These are phyloP conservation scores for Meteorus cinctellus DNA, from an alignment of 2,888 invertebrate species.

Conservation along the genomic window DNA sequence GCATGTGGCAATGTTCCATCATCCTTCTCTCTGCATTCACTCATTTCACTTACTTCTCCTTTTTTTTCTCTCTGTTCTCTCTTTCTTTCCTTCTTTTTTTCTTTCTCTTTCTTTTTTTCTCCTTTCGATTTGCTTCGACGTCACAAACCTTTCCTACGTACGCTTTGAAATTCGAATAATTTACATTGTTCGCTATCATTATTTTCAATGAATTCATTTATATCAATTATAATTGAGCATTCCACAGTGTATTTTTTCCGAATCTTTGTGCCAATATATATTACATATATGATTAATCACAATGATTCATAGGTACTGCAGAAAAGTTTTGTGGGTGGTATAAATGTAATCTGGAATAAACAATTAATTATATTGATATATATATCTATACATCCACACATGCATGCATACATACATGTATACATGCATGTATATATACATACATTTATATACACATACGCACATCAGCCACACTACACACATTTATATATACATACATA, in stretches of 20 bases:
- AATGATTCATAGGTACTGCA: not conserved
- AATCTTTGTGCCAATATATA: slow-evolving; percentile 35
- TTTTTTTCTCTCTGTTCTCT: slow-evolving; percentile 29
- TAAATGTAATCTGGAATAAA: not conserved
- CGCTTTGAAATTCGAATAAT: slow-evolving; percentile 3
- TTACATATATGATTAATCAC: slow-evolving; percentile 15
- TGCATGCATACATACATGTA: too few species aligned
- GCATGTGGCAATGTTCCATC: slow-evolving; percentile 44
- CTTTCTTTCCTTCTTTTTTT: slow-evolving; percentile 3
- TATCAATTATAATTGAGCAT: not conserved
- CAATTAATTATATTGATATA: not conserved
- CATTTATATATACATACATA: too few species aligned
- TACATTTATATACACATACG: too few species aligned
- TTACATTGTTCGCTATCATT: not conserved
- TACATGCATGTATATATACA: too few species aligned
- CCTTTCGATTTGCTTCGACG: not conserved
- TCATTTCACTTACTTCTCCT: slow-evolving; percentile 4
- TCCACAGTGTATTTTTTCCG: not conserved
- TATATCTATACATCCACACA: not conserved
- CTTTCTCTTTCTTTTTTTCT: slow-evolving; percentile 4
- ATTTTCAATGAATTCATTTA: slow-evolving; percentile 6
- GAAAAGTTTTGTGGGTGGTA: slow-evolving; percentile 6
- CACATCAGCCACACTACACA: too few species aligned
- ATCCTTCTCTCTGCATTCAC: slow-evolving; percentile 34
- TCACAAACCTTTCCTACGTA: slow-evolving; percentile 13